These are phyloP conservation scores for Nannoperca australis DNA, from an alignment of 2,797 vertebrate genomes.

Conservation along the genomic window DNA sequence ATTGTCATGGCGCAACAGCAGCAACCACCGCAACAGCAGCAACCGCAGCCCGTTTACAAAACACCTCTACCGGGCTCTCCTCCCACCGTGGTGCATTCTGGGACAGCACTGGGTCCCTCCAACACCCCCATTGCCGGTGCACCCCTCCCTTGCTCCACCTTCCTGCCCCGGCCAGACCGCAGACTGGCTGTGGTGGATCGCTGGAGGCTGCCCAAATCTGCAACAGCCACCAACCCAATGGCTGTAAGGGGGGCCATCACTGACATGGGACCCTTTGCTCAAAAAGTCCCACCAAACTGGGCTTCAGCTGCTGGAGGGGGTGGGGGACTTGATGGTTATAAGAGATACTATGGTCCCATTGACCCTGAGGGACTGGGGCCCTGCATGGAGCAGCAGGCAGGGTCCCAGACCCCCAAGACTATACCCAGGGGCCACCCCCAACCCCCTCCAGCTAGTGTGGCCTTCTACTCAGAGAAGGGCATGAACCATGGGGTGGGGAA, in stretches of 20 bases:
- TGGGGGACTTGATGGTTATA: constrained; percentile 91
- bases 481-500: constrained; percentile 88
- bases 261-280: constrained; percentile 85
- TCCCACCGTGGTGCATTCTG: constrained; percentile 85
- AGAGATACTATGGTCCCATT: constrained; percentile 95
- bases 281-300: constrained; percentile 86
- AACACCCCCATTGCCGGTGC: constrained; percentile 87
- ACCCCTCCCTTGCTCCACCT: constrained; percentile 89
- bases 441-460: constrained; percentile 85
- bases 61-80: constrained; percentile 86
- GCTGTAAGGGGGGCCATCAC: constrained; percentile 78
- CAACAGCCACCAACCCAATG: constrained; percentile 82
- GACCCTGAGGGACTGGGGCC: constrained; percentile 92
- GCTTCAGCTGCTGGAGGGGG: constrained; percentile 80
- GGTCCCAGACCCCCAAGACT: constrained; percentile 89
- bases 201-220: constrained; percentile 88
- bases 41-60: constrained; percentile 87
- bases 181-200: constrained; percentile 90
- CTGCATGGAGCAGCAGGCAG: constrained; percentile 88
- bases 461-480: constrained; percentile 88
- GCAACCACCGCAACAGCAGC: constrained; percentile 80
- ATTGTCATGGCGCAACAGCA: constrained; percentile 83
- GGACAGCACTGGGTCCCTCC: constrained; percentile 85
- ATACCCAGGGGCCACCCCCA: constrained; percentile 86
- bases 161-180: constrained; percentile 89